Conservation (phyloP, 2,113 vertebrate species). For the Speoplatyrhinus poulsoni region DNA sequence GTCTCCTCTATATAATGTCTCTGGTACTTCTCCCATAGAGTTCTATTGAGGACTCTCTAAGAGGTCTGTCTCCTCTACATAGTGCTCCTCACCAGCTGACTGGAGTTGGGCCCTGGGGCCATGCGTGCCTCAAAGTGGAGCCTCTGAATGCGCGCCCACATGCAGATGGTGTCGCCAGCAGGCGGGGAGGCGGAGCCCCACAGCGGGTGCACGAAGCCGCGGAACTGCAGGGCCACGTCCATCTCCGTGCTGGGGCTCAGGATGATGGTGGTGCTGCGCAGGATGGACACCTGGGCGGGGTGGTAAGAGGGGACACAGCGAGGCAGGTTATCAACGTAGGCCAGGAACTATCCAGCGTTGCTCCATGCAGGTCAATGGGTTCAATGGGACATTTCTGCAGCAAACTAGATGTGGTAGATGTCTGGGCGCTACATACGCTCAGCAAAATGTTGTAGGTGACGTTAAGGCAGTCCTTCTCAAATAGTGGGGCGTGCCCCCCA, state of each 20-base stretch:
- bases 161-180: conserved; percentile 77
- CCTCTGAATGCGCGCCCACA: conserved; percentile 89
- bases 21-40: too few relatives aligned
- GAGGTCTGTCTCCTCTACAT: neutral
- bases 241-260: conserved; percentile 87
- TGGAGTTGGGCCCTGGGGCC: conserved; percentile 79
- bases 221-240: conserved; percentile 87
- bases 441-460: too few relatives aligned
- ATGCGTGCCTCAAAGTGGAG: conserved; percentile 85
- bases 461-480: too few relatives aligned
- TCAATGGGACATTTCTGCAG: too few relatives aligned
- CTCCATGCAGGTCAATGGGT: too few relatives aligned
- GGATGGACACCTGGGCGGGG: conserved; percentile 81
- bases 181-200: conserved; percentile 76
- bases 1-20: neutral
- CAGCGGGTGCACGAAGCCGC: conserved; percentile 88
- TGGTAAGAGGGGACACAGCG: neutral
- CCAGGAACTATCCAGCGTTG: neutral
- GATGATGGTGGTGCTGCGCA: conserved; percentile 85
- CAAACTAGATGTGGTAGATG: too few relatives aligned
- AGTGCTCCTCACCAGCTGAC: conserved; percentile 78
- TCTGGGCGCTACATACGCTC: too few relatives aligned
- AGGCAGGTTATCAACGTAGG: neutral
- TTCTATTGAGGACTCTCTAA: too few relatives aligned
- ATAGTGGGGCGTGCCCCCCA: too few relatives aligned